Evolutionary conservation across 2,888 invertebrate species (phyloP).

Genomic region (Mythimna albipuncta): DNA sequence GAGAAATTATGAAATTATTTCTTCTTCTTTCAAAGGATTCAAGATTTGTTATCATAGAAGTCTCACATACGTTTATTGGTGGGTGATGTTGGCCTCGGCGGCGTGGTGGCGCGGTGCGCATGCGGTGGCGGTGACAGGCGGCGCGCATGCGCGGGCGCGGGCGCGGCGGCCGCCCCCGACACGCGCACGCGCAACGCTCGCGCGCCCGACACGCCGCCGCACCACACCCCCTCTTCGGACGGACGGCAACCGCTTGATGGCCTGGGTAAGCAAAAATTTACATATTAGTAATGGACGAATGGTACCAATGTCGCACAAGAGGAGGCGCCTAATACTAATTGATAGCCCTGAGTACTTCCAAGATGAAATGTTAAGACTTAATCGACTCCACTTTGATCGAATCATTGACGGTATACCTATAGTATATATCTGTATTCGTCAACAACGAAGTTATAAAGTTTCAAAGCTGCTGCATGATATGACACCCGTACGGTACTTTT

Average conservation of each 20-base stretch:
- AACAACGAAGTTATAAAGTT: no score
- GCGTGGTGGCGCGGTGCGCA: conserved; percentile 86
- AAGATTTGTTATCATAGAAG: background rate
- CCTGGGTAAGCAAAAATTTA: conserved; percentile 64
- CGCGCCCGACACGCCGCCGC: conserved; percentile 76
- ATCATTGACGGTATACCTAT: no score
- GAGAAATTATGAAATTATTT: background rate
- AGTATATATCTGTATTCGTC: no score
- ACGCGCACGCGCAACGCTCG: conserved; percentile 85
- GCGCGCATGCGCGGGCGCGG: conserved; percentile 84
- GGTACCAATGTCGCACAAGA: no score
- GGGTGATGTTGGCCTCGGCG: conserved; percentile 75
- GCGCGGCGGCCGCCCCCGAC: conserved; percentile 70
- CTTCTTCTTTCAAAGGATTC: background rate
- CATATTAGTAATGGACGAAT: background rate
- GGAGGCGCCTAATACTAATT: no score
- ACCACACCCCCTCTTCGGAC: conserved; percentile 80
- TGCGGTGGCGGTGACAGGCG: conserved; percentile 86
- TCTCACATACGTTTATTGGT: conserved; percentile 76
- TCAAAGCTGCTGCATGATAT: no score
- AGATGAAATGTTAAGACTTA: no score
- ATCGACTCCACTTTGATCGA: no score
- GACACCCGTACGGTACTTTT: no score
- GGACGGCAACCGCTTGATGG: conserved; percentile 86
- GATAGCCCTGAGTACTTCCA: no score